phyloP scores from a whole-genome alignment of 2,797 vertebrate species.

The Sebastiscus tertius region DNA sequence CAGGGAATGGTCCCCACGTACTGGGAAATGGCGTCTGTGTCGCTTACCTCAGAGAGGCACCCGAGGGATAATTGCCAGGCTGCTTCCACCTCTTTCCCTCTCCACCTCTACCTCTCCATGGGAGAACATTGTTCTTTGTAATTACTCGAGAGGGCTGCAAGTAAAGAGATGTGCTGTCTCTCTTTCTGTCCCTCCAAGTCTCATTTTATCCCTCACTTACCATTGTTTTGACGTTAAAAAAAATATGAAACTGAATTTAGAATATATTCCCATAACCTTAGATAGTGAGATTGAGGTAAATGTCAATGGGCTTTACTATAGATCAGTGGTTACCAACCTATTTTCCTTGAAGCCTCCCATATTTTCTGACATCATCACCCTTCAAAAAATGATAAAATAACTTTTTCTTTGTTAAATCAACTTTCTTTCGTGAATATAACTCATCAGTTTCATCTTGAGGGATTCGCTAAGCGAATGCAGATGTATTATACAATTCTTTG shows the following conservation, averaged over 20 bases:
- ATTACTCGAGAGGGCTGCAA: conserved; percentile 37
- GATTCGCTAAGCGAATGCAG: no score
- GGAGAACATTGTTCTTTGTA: conserved; percentile 45
- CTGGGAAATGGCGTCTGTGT: conserved; percentile 16
- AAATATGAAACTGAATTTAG: background rate
- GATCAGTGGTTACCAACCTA: no score
- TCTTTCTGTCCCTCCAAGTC: background rate
- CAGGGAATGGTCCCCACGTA: background rate
- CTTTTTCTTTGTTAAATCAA: no score
- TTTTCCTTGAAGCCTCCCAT: no score
- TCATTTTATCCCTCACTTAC: background rate
- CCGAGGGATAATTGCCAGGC: conserved; percentile 53
- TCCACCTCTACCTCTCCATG: conserved; percentile 3
- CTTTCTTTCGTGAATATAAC: no score
- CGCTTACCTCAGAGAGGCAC: conserved; percentile 31
- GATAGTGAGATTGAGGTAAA: background rate
- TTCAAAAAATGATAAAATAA: no score
- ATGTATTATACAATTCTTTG: no score
- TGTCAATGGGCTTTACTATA: background rate
- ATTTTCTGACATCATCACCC: no score
- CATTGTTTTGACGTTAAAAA: background rate
- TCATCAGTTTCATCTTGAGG: no score
- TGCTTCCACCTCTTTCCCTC: conserved; percentile 15
- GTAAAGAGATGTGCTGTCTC: conserved; percentile 11
- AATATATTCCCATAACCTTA: background rate